Evolutionary conservation across 2,888 invertebrate species (phyloP), one percentile per base, ranked within the genome.

Genomic region (Philopedon plagiatum): DNA sequence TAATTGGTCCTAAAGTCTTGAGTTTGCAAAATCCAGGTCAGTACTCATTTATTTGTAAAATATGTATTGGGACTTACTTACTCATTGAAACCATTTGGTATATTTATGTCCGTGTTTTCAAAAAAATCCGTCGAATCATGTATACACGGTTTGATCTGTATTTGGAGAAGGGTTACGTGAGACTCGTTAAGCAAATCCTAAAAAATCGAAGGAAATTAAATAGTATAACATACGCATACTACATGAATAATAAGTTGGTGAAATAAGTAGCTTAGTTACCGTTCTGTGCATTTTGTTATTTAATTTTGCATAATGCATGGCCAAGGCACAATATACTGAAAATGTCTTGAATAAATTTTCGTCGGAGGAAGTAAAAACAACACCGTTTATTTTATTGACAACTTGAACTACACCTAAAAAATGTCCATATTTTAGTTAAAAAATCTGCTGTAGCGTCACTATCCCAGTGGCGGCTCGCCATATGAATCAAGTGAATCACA

Each of bases 321-420:
- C 89, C 44, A 90, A 85, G 0, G 89, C 87, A 78, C 88, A 89
- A 79, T 90, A 90, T 73, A 87, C 86, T 13, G 89, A 86, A 80
- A 91, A 89, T 18, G 89, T 88, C 8, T 86, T 80, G 76, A 90
- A 88, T 62, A 90, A 82, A 58, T 83, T 79, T 80, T 90, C 90
- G 77, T 91, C 91, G 5, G 87, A 86, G 0, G 76, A 41, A 41
- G 85, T 85, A 78, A 90, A 91, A 60, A 78, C 77, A 2, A 87
- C 83, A 64, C 51, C 85, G 83, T 81, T 81, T 5, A 77, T 83
- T 80, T 91, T 91, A 81, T 91, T 91, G 0, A 87, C 86, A 4
- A 90, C 82, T 80, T 90, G 89, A 0, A 90, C 87, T 0, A 90
- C 87, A 58, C 90, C 90, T 90, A 23, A 57, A 62, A 74, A 21